Percentiles rank a stretch among this genome's conserved stretches.
These are phyloP conservation scores for Syrmaticus mikado DNA, from an alignment of 2,113 vertebrate genomes.

Conservation along the genomic window DNA sequence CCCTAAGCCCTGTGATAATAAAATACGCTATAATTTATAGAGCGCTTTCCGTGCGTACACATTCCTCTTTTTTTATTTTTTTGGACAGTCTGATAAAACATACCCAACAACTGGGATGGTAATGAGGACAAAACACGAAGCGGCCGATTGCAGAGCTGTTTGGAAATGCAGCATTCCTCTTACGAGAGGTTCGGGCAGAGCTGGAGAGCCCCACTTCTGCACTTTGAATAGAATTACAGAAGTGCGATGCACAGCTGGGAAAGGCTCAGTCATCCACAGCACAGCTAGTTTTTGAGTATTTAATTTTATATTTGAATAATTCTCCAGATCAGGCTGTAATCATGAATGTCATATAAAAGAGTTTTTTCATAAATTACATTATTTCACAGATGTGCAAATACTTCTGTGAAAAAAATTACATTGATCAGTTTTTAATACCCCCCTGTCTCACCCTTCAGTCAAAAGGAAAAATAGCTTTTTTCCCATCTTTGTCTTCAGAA, in stretches of 20 bases:
- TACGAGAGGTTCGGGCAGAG: conserved; percentile 45
- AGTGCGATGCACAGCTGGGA: conserved; percentile 78
- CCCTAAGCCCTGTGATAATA: conserved; percentile 67
- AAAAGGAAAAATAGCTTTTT: conserved; percentile 81
- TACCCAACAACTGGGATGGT: conserved; percentile 46
- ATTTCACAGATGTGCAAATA: conserved; percentile 86
- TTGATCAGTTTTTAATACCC: conserved; percentile 86
- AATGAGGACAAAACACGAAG: conserved; percentile 64
- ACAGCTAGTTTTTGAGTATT: conserved; percentile 78
- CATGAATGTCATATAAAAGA: conserved; percentile 83
- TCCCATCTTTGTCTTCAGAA: conserved; percentile 85
- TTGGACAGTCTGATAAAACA: conserved; percentile 37
- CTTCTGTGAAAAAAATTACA: conserved; percentile 85
- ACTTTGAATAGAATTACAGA: conserved; percentile 76
- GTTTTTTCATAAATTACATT: conserved; percentile 80
- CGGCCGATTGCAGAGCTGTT: conserved; percentile 17
- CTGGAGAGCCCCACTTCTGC: conserved; percentile 61
- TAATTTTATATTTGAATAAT: conserved; percentile 87
- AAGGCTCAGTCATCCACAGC: conserved; percentile 75
- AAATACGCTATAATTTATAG: conserved; percentile 62
- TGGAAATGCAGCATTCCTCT: conserved; percentile 52
- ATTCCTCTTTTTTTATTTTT: neutral
- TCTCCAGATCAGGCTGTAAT: conserved; percentile 82
- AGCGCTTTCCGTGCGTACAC: conserved; percentile 19
- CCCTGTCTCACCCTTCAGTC: conserved; percentile 85